phyloP scores from a whole-genome alignment of 1,140 invertebrate genomes.

The Monochamus saltuarius region DNA sequence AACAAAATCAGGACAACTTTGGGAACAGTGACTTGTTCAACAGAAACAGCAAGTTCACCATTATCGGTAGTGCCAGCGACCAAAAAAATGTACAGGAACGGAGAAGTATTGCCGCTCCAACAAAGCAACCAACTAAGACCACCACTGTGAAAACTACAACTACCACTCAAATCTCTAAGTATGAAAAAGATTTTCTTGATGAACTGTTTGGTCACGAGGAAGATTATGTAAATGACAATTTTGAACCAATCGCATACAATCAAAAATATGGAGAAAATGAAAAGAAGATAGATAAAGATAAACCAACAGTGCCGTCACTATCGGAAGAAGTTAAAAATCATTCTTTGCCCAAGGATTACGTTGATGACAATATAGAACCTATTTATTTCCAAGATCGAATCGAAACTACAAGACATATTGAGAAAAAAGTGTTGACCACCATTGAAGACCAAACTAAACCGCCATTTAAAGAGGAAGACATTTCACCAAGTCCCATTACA shows the following conservation, averaged over 20 bases:
- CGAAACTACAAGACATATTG: not conserved
- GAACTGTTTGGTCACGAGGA: slow-evolving; percentile 19
- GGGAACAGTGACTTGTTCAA: slow-evolving; percentile 24
- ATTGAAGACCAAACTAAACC: not conserved
- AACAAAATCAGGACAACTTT: too few species aligned
- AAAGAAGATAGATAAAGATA: slow-evolving; percentile 9
- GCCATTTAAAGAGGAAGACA: not conserved
- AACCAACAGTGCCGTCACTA: not conserved
- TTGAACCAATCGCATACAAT: slow-evolving; percentile 49
- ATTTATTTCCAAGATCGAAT: slow-evolving; percentile 14
- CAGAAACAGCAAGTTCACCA: slow-evolving; percentile 29
- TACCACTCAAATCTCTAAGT: not conserved
- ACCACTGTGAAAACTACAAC: not conserved
- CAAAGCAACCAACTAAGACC: not conserved
- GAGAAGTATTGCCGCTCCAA: slow-evolving; percentile 8
- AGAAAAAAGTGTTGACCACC: not conserved
- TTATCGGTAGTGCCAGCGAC: slow-evolving; percentile 24
- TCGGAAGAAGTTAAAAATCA: slow-evolving; percentile 1
- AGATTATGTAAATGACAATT: slow-evolving; percentile 61
- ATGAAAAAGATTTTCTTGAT: not conserved
- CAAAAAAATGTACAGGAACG: not conserved
- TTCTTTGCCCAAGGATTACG: slow-evolving; percentile 50
- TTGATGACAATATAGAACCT: slow-evolving; percentile 60
- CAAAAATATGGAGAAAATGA: slow-evolving; percentile 6
- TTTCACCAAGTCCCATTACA: not conserved